phyloP scores from a whole-genome alignment of 2,113 vertebrate genomes.

The Otis tarda region DNA sequence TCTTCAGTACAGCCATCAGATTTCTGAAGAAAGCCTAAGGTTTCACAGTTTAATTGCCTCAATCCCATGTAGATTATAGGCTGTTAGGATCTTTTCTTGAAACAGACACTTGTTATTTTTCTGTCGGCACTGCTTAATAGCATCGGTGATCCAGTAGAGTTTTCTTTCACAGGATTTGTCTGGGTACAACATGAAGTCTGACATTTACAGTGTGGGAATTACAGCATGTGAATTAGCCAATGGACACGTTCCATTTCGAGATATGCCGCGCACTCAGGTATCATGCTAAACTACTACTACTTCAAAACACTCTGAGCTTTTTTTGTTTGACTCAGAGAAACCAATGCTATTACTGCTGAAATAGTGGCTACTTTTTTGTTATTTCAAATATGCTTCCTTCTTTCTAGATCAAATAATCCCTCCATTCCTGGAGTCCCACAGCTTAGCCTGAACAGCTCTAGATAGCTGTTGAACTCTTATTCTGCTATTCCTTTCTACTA shows the following conservation, averaged over 20 bases:
- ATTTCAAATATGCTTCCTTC: background rate
- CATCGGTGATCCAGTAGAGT: background rate
- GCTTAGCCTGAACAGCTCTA: background rate
- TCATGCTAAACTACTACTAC: background rate
- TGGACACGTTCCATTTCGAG: conserved; percentile 92
- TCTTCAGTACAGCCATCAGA: background rate
- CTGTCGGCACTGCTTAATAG: background rate
- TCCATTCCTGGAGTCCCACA: background rate
- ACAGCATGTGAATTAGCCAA: conserved; percentile 96
- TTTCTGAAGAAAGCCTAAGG: background rate
- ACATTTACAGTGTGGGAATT: conserved; percentile 97
- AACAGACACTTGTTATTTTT: background rate
- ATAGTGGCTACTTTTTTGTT: background rate
- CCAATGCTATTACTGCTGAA: background rate
- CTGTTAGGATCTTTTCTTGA: background rate
- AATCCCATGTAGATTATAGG: background rate
- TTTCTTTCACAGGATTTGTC: conserved; percentile 86
- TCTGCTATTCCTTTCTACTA: conserved; percentile 47
- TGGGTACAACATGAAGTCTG: conserved; percentile 95
- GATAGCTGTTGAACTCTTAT: background rate
- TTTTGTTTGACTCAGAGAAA: background rate
- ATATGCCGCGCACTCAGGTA: conserved; percentile 95
- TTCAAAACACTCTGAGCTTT: background rate
- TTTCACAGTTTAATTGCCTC: background rate
- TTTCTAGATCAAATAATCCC: background rate